Percentiles rank a stretch among this genome's conserved stretches.
Evolutionary conservation across 23 tunicate genomes (phyloP).

Genomic region (Ciona savignyi): DNA sequence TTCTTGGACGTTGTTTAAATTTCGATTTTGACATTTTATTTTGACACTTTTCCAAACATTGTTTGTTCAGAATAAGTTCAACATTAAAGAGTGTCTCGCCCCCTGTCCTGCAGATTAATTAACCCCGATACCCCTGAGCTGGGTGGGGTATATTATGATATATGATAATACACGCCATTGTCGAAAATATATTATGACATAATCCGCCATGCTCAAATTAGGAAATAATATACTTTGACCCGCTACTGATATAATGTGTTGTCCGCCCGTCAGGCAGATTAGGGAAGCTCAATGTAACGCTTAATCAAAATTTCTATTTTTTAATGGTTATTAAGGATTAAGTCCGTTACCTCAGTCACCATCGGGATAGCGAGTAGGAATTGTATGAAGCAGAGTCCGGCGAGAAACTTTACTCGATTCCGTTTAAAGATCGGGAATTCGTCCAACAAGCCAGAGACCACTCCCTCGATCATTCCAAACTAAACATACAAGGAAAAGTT

Average conservation of each 20-base stretch:
- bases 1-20: no score
- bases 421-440: slow-evolving; percentile 23
- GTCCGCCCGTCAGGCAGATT: no score
- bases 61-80: slow-evolving; percentile 9
- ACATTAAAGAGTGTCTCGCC: slow-evolving; percentile 4
- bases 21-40: no score
- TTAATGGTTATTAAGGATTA: neutral
- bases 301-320: neutral
- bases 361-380: slow-evolving; percentile 50
- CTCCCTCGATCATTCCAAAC: slow-evolving; percentile 79
- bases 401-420: slow-evolving; percentile 49
- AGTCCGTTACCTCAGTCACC: slow-evolving; percentile 40
- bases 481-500: slow-evolving; percentile 2
- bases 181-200: no score
- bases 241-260: no score
- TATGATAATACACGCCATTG: no score
- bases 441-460: slow-evolving; percentile 46
- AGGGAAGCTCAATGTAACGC: neutral
- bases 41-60: no score
- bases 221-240: no score
- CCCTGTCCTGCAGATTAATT: neutral
- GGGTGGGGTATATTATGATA: no score
- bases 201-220: no score
- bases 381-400: slow-evolving; percentile 27
- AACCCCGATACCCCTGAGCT: no score